Evolutionary conservation across 2,888 invertebrate genomes (phyloP).

Genomic region (Drosophila fulvimacula): DNA sequence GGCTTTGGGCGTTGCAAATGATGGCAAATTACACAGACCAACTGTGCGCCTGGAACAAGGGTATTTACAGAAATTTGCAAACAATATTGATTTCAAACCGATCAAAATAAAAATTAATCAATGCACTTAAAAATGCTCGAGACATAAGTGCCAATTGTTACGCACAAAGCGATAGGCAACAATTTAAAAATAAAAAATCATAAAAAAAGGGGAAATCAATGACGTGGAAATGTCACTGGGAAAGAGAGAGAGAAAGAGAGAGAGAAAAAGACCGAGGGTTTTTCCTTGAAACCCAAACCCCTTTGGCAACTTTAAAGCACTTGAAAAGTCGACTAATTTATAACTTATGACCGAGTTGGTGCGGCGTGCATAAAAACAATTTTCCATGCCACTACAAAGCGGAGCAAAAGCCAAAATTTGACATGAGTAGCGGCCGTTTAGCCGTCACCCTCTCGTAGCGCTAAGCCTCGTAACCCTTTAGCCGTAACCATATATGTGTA

Average conservation of each 20-base stretch:
- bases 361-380: constrained; percentile 81
- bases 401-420: constrained; percentile 83
- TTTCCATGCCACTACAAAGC: constrained; percentile 84
- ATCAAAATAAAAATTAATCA: constrained; percentile 82
- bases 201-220: constrained; percentile 61
- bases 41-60: constrained; percentile 50
- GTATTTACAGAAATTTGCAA: constrained; percentile 76
- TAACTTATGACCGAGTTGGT: constrained; percentile 76
- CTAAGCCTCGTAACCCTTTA: constrained; percentile 39
- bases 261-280: constrained; percentile 2
- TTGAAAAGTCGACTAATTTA: constrained; percentile 80
- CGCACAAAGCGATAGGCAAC: constrained; percentile 56
- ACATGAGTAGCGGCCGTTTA: constrained; percentile 79
- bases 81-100: constrained; percentile 78
- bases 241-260: neutral
- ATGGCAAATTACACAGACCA: constrained; percentile 73
- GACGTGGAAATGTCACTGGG: constrained; percentile 74
- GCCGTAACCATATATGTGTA: constrained; percentile 40
- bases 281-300: constrained; percentile 22
- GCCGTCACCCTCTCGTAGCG: constrained; percentile 54
- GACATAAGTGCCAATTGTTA: constrained; percentile 64
- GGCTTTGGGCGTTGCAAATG: constrained; percentile 62
- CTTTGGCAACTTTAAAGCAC: constrained; percentile 66
- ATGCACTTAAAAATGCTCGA: constrained; percentile 70
- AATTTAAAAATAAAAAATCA: constrained; percentile 47